Percentiles rank a stretch among this genome's conserved stretches.
Evolutionary conservation across 2,888 invertebrate genomes (phyloP).

Genomic region (Syrphus vitripennis): DNA sequence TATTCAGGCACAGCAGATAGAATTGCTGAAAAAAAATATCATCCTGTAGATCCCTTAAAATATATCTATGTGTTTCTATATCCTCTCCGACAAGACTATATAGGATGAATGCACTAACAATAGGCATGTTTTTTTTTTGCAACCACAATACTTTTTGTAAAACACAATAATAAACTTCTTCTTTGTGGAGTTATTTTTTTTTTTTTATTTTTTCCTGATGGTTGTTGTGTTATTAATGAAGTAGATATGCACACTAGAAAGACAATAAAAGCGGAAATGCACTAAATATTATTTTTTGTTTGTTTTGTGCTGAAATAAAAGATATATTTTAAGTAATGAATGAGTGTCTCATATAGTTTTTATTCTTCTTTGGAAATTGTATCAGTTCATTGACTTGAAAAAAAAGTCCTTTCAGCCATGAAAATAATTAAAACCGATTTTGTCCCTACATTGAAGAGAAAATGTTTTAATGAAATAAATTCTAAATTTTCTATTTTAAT

Average conservation of each 20-base stretch:
- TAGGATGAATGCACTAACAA: constrained; percentile 46
- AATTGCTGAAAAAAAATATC: not conserved
- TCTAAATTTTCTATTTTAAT: not conserved
- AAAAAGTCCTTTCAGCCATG: not conserved
- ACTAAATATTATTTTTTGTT: not conserved
- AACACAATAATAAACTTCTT: constrained; percentile 15
- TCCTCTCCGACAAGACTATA: not conserved
- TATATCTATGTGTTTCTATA: constrained; percentile 5
- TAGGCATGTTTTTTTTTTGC: constrained; percentile 33
- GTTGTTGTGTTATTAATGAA: constrained; percentile 46
- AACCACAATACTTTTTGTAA: constrained; percentile 26
- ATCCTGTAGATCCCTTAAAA: not conserved
- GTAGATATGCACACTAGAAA: not conserved
- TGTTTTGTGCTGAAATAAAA: not conserved
- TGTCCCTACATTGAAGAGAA: constrained; percentile 12
- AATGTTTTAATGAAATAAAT: not conserved
- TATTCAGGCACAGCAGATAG: not conserved
- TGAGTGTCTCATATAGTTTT: not conserved
- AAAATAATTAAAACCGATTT: constrained; percentile 16
- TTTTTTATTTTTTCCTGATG: constrained; percentile 17
- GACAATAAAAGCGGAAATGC: constrained; percentile 41
- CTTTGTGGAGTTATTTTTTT: constrained; percentile 29
- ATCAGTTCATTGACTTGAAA: constrained; percentile 44
- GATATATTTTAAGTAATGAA: constrained; percentile 33
- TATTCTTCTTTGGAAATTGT: not conserved